Base-by-base conservation (phyloP, 2,797 vertebrate species). In the Taeniopygia guttata region DNA sequence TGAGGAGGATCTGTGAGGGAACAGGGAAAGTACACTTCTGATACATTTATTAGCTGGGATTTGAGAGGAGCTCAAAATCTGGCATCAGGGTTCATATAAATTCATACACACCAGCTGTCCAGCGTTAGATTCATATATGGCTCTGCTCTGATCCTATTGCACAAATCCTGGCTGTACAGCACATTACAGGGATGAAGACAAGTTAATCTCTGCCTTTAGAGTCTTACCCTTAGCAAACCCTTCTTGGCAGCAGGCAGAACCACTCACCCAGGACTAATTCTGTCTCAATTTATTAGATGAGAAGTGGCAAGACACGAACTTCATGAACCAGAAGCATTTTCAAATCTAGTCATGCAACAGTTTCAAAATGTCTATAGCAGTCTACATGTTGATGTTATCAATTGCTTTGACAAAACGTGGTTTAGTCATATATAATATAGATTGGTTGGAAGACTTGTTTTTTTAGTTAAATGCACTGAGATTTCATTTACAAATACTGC, bases 221-320 rank as follows among this genome's bases (percentile, higher is more conserved):
- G 98, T 98, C 98, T 99, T 99, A 99, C 98, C 99, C 99, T 99
- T 98, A 99, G 98, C 98, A 99, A 99, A 99, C 99, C 98, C 98
- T 98, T 98, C 98, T 98, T 97, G 98, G 98, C 99, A 99, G 98
- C 98, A 99, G 98, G 97, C 96, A 88, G 98, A 98, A 97, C 98
- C 98, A 98, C 98, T 98, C 98, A 98, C 98, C 98, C 97, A 98
- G 98, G 98, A 98, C 98, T 99, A 99, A 99, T 98, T 99, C 98
- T 98, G 98, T 99, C 99, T 98, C 98, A 97, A 93, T 97, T 98
- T 98, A 98, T 99, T 98, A 99, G 98, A 98, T 97, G 93, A 97
- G 94, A 97, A 95, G 96, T 97, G 86, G 96, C 80, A 95, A 97
- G 94, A 97, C 92, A 67, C 18, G 48, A 94, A 97, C 89, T 97